Evolutionary conservation across 2,888 invertebrate genomes (phyloP).

Genomic region (Peribatodes rhomboidaria): DNA sequence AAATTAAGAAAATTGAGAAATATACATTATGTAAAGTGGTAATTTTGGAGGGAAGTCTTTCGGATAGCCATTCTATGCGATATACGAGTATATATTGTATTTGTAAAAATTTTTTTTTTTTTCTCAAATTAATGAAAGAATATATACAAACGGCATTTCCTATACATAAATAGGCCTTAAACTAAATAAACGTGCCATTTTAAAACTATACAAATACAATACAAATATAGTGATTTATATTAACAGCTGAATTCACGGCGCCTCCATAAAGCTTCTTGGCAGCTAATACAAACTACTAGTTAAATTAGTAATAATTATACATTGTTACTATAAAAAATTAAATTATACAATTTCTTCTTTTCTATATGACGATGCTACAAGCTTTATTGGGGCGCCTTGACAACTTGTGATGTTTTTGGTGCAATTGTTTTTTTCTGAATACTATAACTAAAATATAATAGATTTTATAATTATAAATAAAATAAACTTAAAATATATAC

Average conservation of each 20-base stretch:
- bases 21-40: too few relatives aligned
- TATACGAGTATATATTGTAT: too few relatives aligned
- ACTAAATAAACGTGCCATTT: slow-evolving; percentile 42
- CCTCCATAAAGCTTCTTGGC: slow-evolving; percentile 27
- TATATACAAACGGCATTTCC: background rate
- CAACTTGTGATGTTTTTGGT: slow-evolving; percentile 59
- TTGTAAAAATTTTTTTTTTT: too few relatives aligned
- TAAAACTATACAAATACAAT: slow-evolving; percentile 35
- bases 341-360: background rate
- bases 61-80: too few relatives aligned
- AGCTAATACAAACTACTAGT: slow-evolving; percentile 8
- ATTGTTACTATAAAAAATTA: too few relatives aligned
- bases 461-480: slow-evolving; percentile 41
- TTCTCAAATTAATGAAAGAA: background rate
- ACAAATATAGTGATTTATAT: slow-evolving; percentile 38
- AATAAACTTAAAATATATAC: slow-evolving; percentile 37
- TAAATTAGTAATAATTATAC: too few relatives aligned
- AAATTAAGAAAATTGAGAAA: too few relatives aligned
- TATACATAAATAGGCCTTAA: slow-evolving; percentile 34
- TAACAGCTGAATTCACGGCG: slow-evolving; percentile 36
- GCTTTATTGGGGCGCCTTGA: slow-evolving; percentile 38
- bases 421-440: slow-evolving; percentile 57
- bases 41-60: too few relatives aligned
- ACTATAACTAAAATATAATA: slow-evolving; percentile 52
- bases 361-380: background rate